Evolutionary conservation across 1,140 invertebrate genomes (phyloP).

Genomic region (Cardiocondyla obscurior): DNA sequence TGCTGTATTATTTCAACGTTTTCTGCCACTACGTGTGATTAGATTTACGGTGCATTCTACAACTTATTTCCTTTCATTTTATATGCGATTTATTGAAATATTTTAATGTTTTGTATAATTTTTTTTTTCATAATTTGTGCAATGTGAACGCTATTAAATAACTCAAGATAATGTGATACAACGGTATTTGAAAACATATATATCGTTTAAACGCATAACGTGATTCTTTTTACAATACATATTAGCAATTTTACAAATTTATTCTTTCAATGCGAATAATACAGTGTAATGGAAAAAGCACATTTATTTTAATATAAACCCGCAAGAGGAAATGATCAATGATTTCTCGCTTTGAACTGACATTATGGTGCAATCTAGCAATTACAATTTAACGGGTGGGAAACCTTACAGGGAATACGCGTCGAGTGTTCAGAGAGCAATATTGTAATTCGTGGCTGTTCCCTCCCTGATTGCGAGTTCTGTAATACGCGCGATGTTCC

Average conservation of each 20-base stretch:
- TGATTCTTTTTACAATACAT: background rate
- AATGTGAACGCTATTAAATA: constrained; percentile 5
- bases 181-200: background rate
- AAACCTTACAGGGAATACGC: constrained; percentile 7
- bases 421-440: background rate
- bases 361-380: background rate
- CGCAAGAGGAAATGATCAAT: background rate
- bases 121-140: background rate
- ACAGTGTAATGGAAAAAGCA: background rate
- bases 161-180: background rate
- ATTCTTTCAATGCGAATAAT: background rate
- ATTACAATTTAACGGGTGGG: constrained; percentile 16
- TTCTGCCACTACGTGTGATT: background rate
- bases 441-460: constrained; percentile 29
- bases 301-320: background rate
- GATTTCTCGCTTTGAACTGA: constrained; percentile 13
- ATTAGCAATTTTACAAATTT: background rate
- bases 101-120: background rate
- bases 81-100: background rate
- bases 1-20: background rate
- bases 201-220: no score
- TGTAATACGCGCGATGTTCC: background rate
- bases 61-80: background rate
- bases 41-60: background rate
- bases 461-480: constrained; percentile 12